phyloP scores from a whole-genome alignment of 2,888 invertebrate species.

The Leucophora obtusa region DNA sequence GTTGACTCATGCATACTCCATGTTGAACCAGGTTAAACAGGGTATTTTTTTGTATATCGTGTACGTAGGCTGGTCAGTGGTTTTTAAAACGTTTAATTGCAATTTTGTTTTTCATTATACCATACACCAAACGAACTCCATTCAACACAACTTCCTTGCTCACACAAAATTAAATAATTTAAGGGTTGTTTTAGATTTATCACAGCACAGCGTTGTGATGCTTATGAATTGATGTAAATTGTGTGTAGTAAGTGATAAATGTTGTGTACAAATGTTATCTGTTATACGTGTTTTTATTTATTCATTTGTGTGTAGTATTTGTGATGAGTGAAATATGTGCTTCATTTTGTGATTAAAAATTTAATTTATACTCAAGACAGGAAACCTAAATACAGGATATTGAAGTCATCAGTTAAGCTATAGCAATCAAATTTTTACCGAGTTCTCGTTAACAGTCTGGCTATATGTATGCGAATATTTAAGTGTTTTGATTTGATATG shows the following conservation, averaged over 20 bases:
- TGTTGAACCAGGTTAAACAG: neutral
- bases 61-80: constrained; percentile 29
- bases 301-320: constrained; percentile 17
- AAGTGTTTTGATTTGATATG: constrained; percentile 45
- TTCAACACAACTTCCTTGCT: neutral
- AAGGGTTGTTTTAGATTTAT: constrained; percentile 23
- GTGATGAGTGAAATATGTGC: constrained; percentile 19
- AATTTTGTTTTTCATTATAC: constrained; percentile 34
- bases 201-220: constrained; percentile 9
- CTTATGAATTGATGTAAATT: constrained; percentile 34
- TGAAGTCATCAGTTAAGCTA: constrained; percentile 44
- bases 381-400: constrained; percentile 53
- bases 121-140: neutral
- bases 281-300: neutral
- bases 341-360: constrained; percentile 48
- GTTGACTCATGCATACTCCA: neutral
- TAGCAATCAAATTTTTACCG: neutral
- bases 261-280: constrained; percentile 19
- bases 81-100: constrained; percentile 75
- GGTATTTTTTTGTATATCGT: neutral
- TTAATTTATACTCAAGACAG: constrained; percentile 51
- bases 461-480: constrained; percentile 6
- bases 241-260: neutral
- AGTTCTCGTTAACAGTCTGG: neutral
- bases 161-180: constrained; percentile 9